These are phyloP conservation scores for Dissostichus mawsoni DNA, from an alignment of 2,113 vertebrate genomes.

Conservation along the genomic window DNA sequence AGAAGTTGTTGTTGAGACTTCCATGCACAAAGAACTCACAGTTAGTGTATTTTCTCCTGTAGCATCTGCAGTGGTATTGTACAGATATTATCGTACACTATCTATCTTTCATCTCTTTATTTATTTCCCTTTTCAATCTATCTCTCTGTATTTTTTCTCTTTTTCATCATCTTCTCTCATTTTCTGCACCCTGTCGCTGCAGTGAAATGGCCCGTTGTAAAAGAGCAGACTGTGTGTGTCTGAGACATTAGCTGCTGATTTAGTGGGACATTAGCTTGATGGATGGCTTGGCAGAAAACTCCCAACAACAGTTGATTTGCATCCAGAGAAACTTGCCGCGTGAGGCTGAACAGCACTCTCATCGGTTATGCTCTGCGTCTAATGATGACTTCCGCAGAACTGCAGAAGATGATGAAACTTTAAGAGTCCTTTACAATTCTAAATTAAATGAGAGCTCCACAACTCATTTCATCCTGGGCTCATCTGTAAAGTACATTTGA, in stretches of 20 bases:
- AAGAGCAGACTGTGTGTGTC: slow-evolving; percentile 74
- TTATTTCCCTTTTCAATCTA: slow-evolving; percentile 33
- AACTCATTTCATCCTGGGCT: neutral
- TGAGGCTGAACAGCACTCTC: slow-evolving; percentile 31
- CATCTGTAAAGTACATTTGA: neutral
- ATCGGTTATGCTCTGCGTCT: slow-evolving; percentile 42
- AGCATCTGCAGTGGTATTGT: slow-evolving; percentile 16
- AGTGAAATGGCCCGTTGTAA: slow-evolving; percentile 76
- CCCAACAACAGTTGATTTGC: slow-evolving; percentile 79
- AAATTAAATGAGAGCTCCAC: neutral
- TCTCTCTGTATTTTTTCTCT: slow-evolving; percentile 14
- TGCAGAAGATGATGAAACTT: slow-evolving; percentile 7
- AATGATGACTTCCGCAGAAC: slow-evolving; percentile 23
- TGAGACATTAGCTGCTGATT: slow-evolving; percentile 82
- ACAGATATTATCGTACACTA: slow-evolving; percentile 20
- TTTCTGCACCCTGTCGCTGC: slow-evolving; percentile 49
- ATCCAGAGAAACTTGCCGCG: slow-evolving; percentile 67
- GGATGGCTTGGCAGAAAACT: slow-evolving; percentile 72
- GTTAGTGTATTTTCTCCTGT: slow-evolving; percentile 28
- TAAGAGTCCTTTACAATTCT: neutral
- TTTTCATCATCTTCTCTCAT: slow-evolving; percentile 57
- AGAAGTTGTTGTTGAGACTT: slow-evolving; percentile 26
- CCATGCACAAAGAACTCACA: slow-evolving; percentile 8
- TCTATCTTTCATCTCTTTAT: neutral
- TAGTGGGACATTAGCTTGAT: slow-evolving; percentile 84